Evolutionary conservation across 2,888 invertebrate genomes (phyloP), one percentile per base, ranked within the genome.

Genomic region (Tricholauxania praeusta): DNA sequence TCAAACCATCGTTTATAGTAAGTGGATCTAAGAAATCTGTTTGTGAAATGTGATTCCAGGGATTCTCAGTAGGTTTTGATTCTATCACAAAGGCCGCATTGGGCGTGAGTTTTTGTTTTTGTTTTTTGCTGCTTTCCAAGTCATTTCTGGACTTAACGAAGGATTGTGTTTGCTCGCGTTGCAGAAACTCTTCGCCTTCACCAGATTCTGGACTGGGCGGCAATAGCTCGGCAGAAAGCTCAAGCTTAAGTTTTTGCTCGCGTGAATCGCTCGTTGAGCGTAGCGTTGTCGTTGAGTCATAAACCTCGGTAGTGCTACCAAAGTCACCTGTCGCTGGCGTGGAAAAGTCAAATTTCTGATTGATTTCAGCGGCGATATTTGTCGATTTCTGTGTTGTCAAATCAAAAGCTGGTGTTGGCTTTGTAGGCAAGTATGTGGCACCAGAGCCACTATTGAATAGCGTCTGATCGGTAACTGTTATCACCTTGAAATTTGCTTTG

Each of bases 21-120:
- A 92, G 89, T 0, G 94, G 94, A 84, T 94, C 93, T 10, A 93
- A 87, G 76, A 90, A 90, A 12, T 92, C 90, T 0, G 93, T 92
- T 64, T 92, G 92, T 71, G 89, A 88, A 5, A 89, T 88, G 15
- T 83, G 74, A 1, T 80, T 74, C 89, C 89, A 89, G 3, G 89
- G 89, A 75, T 87, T 83, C 74, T 86, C 83, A 0, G 84, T 86
- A n/a, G 85, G 82, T 48, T 82, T 84, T 1, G 76, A 71, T 14
- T 65, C 65, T 39, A 10, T 39, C 39, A 39, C 39, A 39, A 10
- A 39, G 12, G 39, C 55, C 15, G 28, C 49, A 39, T 53, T 47
- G 39, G 57, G 63, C 10, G 47, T 32, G 47, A 39, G 59, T 12
- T 48, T n/a, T 6, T 72, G 71, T 12, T 72, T 65, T 12, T 60